Conservation (phyloP, 2,797 vertebrate species). For the Heliangelus exortis region DNA sequence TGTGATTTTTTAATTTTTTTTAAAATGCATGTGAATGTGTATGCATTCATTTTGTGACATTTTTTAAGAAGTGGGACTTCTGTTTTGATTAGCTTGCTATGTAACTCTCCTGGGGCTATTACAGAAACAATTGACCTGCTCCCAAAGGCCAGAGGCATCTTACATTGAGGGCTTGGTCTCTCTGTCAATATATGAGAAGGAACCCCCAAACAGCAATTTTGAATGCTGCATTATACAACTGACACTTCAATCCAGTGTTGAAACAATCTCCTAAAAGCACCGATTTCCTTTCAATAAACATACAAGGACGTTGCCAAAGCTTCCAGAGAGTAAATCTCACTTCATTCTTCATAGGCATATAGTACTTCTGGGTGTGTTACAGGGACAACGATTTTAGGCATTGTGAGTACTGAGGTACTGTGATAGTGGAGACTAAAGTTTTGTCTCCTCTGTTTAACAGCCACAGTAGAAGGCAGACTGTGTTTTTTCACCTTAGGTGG, state of each 20-base stretch:
- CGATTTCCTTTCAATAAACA: background rate
- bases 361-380: background rate
- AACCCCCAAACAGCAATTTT: background rate
- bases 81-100: background rate
- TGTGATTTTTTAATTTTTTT: background rate
- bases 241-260: background rate
- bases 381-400: background rate
- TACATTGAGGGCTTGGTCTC: background rate
- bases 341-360: background rate
- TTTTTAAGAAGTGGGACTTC: background rate
- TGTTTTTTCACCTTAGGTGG: background rate
- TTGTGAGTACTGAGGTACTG: background rate
- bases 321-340: background rate
- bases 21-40: background rate
- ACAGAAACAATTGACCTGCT: background rate
- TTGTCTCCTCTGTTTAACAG: background rate
- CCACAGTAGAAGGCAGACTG: background rate
- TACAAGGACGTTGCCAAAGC: background rate
- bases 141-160: background rate
- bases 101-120: background rate
- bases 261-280: background rate
- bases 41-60: accelerated
- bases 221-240: background rate
- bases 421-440: background rate
- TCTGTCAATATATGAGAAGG: background rate